Evolutionary conservation across 2,888 invertebrate species (phyloP), one percentile per base, ranked within the genome.

Genomic region (Cinara cedri): DNA sequence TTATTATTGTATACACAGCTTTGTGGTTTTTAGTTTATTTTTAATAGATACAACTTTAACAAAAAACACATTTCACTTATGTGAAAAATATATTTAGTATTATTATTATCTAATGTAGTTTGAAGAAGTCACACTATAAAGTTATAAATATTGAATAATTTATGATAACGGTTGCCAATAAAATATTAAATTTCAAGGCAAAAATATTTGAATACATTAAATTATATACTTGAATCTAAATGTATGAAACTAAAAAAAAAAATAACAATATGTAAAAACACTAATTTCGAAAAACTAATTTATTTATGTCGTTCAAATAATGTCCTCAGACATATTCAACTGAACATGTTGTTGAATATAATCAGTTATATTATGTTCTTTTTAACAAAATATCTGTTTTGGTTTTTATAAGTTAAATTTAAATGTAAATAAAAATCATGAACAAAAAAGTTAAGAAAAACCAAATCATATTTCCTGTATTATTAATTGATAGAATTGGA

Each of bases 401-500:
- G 34, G 46, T 60, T 60, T 49, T 34, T 78, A 68, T 57, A 44
- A 68, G 55, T 60, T 21, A 55, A 68, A 66, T 60, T 21, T 49
- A 78, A 16, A 57, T 70, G 68, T 42, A 78, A 68, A 57, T 57
- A 60, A 76, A 49, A 60, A 60, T 68, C 57, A 78, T 42, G 49
- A 70, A 78, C 70, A 78, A 76, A 75, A 72, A 21, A 57, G 60
- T 57, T 46, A 49, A 65, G 42, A 78, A 74, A 70, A 70, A 78
- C 60, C 57, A 78, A 78, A 70, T 78, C 78, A 60, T 51, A 51
- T 44, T 78, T 68, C 57, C 34, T 78, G 68, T 49, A 78, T 70
- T 60, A 49, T 21, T 49, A 19, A 42, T 89, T n/a, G n/a, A n/a
- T 91, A 95, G 87, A 95, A 94, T 84, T 93, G 90, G 86, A 93